Evolutionary conservation across 2,113 vertebrate species (phyloP), one percentile per base, ranked within the genome.

Genomic region (Erythrocercus mccallii): DNA sequence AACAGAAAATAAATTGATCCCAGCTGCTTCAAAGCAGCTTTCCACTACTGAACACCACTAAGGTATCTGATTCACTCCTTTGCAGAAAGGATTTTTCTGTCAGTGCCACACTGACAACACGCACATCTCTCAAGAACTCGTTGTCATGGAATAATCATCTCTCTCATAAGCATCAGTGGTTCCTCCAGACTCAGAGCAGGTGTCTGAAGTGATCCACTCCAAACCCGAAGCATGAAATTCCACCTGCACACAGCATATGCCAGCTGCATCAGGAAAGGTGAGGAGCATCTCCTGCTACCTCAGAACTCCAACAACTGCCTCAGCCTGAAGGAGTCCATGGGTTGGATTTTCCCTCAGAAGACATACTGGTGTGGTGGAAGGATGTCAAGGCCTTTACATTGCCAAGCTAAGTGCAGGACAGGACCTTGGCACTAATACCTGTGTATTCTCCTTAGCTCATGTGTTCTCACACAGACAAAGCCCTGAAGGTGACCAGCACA

Each of bases 141-240:
- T 78, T 70, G 56, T 45, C 53, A 10, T 53, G 25, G 15, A 64
- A 48, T 30, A 80, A 53, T 33, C 18, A 5, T n/a, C 25, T 66
- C 42, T 27, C 16, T 83, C 23, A 12, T 0, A 57, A 72, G n/a
- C 51, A 30, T 15, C 5, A 3, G 30, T 2, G 2, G 22, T 31
- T 86, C 53, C 74, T 82, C 71, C 47, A 30, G 42, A 24, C 8
- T 66, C 48, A 51, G 24, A 73, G 31, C 13, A n/a, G 19, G n/a
- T 30, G 27, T 27, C 73, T 42, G 72, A 73, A 60, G 69, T 30
- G 20, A 47, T 70, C 60, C 40, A 4, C 19, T 27, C 30, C 56
- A 74, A 73, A 66, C 14, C 16, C 15, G 12, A 13, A 28, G 13
- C 2, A 0, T 9, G 15, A 56, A 64, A 58, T 48, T 28, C 40